Conservation (phyloP, 1,140 invertebrate species). For the Bombyx mandarina region DNA sequence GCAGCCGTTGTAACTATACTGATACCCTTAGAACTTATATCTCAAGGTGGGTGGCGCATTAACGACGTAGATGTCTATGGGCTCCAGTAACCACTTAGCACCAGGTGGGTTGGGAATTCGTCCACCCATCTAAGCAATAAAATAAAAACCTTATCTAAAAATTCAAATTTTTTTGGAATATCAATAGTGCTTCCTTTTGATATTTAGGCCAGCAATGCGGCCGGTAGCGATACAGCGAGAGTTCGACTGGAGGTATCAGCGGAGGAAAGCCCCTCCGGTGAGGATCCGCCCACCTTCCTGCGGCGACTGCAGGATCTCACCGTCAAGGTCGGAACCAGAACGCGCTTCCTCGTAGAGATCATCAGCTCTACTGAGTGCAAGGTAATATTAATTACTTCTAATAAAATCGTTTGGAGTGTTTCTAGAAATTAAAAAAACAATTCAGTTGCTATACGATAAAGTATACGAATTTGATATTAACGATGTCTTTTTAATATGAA, state of each 20-base stretch:
- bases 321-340: conserved; percentile 88
- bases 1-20: no score
- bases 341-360: conserved; percentile 87
- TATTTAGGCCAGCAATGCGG: conserved; percentile 45
- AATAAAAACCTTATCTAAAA: not conserved
- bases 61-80: no score
- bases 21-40: no score
- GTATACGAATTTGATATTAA: no score
- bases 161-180: not conserved
- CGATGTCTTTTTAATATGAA: no score
- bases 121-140: not conserved
- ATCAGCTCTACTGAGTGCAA: conserved; percentile 82
- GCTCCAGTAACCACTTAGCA: no score
- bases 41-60: no score
- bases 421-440: not conserved
- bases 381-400: conserved; percentile 61
- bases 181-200: not conserved
- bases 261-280: conserved; percentile 63
- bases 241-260: conserved; percentile 46
- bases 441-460: no score
- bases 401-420: not conserved
- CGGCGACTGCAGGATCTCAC: conserved; percentile 83
- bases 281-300: conserved; percentile 83
- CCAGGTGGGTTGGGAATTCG: not conserved
- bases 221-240: conserved; percentile 47